phyloP scores from a whole-genome alignment of 2,113 vertebrate genomes.

The Onychostoma macrolepis region DNA sequence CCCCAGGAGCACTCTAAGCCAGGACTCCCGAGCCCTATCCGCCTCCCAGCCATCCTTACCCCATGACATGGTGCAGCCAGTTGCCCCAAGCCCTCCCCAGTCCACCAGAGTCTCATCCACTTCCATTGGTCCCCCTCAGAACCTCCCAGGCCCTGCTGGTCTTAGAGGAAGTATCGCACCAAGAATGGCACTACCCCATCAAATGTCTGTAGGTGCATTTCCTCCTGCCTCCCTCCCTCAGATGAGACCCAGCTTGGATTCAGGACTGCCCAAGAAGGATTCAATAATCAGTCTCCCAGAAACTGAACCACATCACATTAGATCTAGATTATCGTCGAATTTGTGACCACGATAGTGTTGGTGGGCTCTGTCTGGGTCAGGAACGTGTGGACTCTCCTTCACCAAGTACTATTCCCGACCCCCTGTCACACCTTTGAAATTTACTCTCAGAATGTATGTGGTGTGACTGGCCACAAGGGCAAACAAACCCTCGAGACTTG shows the following conservation, averaged over 20 bases:
- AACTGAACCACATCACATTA: slow-evolving; percentile 79
- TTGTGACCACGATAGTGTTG: slow-evolving; percentile 83
- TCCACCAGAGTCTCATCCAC: slow-evolving; percentile 80
- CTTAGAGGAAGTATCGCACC: slow-evolving; percentile 70
- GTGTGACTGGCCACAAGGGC: slow-evolving; percentile 53
- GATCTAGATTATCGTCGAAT: slow-evolving; percentile 93
- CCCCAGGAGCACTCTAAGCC: slow-evolving; percentile 86
- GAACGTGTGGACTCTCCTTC: slow-evolving; percentile 37
- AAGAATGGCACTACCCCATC: slow-evolving; percentile 79
- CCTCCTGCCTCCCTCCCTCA: slow-evolving; percentile 63
- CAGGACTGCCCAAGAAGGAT: slow-evolving; percentile 78
- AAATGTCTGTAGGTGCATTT: slow-evolving; percentile 78
- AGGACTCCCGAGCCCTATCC: slow-evolving; percentile 88
- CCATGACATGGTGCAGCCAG: slow-evolving; percentile 75
- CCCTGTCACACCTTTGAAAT: slow-evolving; percentile 50
- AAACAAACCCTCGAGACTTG: slow-evolving; percentile 17
- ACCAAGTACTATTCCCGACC: slow-evolving; percentile 42
- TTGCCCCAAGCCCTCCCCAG: slow-evolving; percentile 79
- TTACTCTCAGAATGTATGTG: slow-evolving; percentile 71
- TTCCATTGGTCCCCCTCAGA: slow-evolving; percentile 77
- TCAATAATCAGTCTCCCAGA: slow-evolving; percentile 82
- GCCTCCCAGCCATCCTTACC: slow-evolving; percentile 94
- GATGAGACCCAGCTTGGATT: slow-evolving; percentile 71
- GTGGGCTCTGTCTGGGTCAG: not conserved
- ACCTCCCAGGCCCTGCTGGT: slow-evolving; percentile 53